A percentile compares a stretch with the other conserved stretches of the same genome.
Conservation (phyloP, 2,113 vertebrate genomes). For the Ameiurus melas region DNA sequence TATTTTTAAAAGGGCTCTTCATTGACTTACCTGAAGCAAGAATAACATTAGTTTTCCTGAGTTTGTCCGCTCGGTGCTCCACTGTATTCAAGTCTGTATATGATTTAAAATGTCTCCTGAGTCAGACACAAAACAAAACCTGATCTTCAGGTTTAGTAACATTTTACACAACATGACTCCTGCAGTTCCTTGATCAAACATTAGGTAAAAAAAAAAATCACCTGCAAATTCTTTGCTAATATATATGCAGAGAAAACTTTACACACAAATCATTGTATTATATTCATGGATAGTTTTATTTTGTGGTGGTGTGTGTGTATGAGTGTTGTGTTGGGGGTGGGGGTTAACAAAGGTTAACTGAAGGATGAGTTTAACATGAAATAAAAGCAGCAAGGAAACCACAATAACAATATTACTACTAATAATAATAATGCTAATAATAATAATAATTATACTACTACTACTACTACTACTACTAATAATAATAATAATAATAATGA, state of each 20-base stretch:
- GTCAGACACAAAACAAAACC: conserved; percentile 56
- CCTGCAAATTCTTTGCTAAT: too few species aligned
- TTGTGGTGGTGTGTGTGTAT: too few species aligned
- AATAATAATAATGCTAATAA: background rate
- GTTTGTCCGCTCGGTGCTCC: background rate
- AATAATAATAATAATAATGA: background rate
- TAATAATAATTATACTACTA: background rate
- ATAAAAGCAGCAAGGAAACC: background rate
- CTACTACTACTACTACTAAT: too few species aligned
- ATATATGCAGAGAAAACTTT: too few species aligned
- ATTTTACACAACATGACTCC: conserved; percentile 18
- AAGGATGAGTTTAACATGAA: background rate
- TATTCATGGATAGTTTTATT: too few species aligned
- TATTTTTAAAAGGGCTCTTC: background rate
- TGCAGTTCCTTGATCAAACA: too few species aligned
- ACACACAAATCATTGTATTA: too few species aligned
- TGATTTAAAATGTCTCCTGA: conserved; percentile 21
- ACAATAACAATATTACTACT: background rate
- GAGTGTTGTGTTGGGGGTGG: too few species aligned
- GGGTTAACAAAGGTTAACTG: too few species aligned
- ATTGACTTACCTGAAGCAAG: conserved; percentile 64
- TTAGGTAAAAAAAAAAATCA: too few species aligned
- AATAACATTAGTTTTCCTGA: conserved; percentile 61
- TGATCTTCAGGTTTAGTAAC: conserved; percentile 58
- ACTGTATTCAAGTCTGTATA: conserved; percentile 6